Base-by-base conservation (phyloP, 1,140 invertebrate species). In the Drosophila gunungcola region DNA sequence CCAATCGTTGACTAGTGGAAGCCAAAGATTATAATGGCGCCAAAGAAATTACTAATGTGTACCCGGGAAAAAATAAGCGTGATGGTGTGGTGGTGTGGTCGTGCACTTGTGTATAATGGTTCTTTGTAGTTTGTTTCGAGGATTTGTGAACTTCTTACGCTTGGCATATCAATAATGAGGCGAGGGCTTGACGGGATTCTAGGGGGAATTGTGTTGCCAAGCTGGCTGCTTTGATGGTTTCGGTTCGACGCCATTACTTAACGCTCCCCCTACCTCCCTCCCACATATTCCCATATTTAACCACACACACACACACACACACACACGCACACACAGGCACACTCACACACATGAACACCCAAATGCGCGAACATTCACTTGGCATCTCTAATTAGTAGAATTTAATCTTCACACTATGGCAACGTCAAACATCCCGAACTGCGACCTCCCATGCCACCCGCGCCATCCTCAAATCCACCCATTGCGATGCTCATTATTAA, bases 381-480 rank as follows among this genome's bases (percentile, higher is more conserved):
- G 84, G 86, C 84, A 88, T 89, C 84, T 89, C 84, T 89, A 89
- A 89, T 89, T 89, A 89, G 84, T 89, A 80, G 84, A 89, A 89
- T 89, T 89, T 89, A 89, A 89, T 89, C 84, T 89, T 89, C 84
- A 89, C 84, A 89, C 84, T 89, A 89, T 89, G 84, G 84, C 84
- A 89, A 89, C 84, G 83, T 73, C 79, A 86, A 77, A 68, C 62
- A 57, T 64, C 72, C 55, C 67, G 64, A 70, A 70, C 67, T 55
- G 65, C 49, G 38, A 67, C 36, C 45, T 34, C 63, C 43, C 43
- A 34, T 9, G 16, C 13, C 41, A 21, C 25, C 61, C 57, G 27
- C 42, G 3, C 10, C 36, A 21, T 51, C 51, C 51, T 29, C 39
- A 64, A 63, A 73, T 74, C 62, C 72, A 21, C 52, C 57, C 64